Evolutionary conservation across 92 coral and sea anemone species (phyloP), one percentile per base, ranked within the genome.

Genomic region (Palythoa caribaeorum): DNA sequence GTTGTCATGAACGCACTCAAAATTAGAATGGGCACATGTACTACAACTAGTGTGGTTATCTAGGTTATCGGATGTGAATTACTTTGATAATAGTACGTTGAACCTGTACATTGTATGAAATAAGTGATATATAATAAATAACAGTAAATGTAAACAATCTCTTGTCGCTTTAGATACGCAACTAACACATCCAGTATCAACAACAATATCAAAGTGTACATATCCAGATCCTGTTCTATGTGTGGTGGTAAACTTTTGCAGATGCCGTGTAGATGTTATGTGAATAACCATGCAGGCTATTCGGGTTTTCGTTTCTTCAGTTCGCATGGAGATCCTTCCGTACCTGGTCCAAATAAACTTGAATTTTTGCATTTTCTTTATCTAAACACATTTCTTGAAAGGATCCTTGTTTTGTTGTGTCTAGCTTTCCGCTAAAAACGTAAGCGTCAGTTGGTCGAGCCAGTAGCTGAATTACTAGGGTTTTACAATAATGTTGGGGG

Each of bases 151-250:
- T 36, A 72, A 19, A 72, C 77, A 72, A 72, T 20, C 77, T 72
- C 77, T 37, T 72, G 77, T 72, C 77, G 53, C 77, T 72, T 72
- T 72, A 28, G 77, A 72, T 38, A 38, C 51, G 77, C 77, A 44
- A 21, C 44, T 71, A 71, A 71, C 38, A 71, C 35, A 71, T 44
- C 75, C 44, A 28, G 75, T 44, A 71, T 71, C n/a, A 71, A 71
- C 75, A 71, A 71, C 75, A 72, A 72, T 72, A 72, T 40, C 5
- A 40, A 40, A 40, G 2, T 72, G 77, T 72, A 72, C 77, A 37
- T 72, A 39, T 72, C 77, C 53, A 72, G 77, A 72, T 72, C 77
- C 77, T 72, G 77, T 5, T 72, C 77, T 51, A 72, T 72, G 77
- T 72, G 11, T 14, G 53, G 20, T 9, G 77, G 53, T 72, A 2